These are phyloP conservation scores for Glaucomys volans DNA, from an alignment of 2,113 vertebrate genomes.

Conservation along the genomic window DNA sequence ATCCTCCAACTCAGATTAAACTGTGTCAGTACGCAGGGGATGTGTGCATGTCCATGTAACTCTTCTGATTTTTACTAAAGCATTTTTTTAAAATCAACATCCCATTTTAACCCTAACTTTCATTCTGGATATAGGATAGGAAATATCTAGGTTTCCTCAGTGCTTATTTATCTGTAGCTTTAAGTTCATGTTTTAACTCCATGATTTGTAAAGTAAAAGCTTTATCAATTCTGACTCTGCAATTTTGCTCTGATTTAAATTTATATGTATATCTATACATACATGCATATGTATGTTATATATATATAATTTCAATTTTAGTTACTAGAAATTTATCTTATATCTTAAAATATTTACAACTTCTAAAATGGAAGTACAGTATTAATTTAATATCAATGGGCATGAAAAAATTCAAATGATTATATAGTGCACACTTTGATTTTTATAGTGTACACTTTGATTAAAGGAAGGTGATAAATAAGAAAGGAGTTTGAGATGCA, in stretches of 20 bases:
- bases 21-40: too few species aligned
- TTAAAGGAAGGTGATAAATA: neutral
- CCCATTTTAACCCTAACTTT: neutral
- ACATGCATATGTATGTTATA: too few species aligned
- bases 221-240: neutral
- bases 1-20: too few species aligned
- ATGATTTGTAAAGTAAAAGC: neutral
- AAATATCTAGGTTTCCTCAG: neutral
- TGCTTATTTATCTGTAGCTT: neutral
- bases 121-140: neutral
- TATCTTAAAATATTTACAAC: neutral
- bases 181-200: neutral
- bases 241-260: neutral
- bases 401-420: neutral
- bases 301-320: neutral
- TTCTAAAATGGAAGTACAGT: neutral
- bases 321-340: neutral
- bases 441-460: neutral
- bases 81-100: neutral
- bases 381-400: neutral
- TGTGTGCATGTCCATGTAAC: too few species aligned
- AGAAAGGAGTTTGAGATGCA: neutral
- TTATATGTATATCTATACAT: too few species aligned
- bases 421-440: too few species aligned
- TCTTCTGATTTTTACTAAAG: neutral